A percentile compares a stretch with the other conserved stretches of the same genome.
Evolutionary conservation across 2,113 vertebrate genomes (phyloP).

Genomic region (Pao palembangensis): DNA sequence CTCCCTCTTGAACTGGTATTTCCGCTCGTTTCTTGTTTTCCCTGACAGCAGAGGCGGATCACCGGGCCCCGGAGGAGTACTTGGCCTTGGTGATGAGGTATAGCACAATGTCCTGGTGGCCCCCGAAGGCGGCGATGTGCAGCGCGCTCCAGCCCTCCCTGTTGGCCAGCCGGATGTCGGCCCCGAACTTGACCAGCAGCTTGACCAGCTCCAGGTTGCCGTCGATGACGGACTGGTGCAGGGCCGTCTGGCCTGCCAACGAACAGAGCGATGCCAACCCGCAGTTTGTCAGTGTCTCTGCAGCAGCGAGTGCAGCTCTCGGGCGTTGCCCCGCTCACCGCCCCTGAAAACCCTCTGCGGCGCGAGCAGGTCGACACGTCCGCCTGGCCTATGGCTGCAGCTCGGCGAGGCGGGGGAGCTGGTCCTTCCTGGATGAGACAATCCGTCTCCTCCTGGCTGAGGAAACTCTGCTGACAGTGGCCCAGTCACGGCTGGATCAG

Average conservation of each 20-base stretch:
- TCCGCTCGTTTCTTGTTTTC: conserved; percentile 25
- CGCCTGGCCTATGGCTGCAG: conserved; percentile 89
- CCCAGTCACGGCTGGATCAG: conserved; percentile 50
- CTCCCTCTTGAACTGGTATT: conserved; percentile 22
- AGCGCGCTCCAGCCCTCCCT: conserved; percentile 97
- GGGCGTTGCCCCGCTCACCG: conserved; percentile 93
- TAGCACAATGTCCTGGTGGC: conserved; percentile 98
- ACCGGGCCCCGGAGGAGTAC: conserved; percentile 89
- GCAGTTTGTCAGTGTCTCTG: conserved; percentile 96
- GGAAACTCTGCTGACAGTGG: conserved; percentile 50
- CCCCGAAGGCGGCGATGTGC: conserved; percentile 97
- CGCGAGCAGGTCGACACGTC: conserved; percentile 88
- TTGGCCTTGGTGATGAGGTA: conserved; percentile 99
- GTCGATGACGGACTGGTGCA: conserved; percentile 96
- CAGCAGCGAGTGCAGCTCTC: conserved; percentile 92
- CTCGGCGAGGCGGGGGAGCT: conserved; percentile 40
- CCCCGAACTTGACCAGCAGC: conserved; percentile 96
- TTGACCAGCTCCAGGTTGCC: conserved; percentile 98
- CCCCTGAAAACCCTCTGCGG: conserved; percentile 94
- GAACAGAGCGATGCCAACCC: no score
- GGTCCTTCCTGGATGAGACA: conserved; percentile 58
- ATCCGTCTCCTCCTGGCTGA: conserved; percentile 48
- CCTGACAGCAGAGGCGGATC: conserved; percentile 74
- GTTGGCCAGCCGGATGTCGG: conserved; percentile 95
- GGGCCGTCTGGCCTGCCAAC: conserved; percentile 95